These are phyloP conservation scores for Caenorhabditis zanzibari DNA, from an alignment of 2,888 invertebrate genomes.

Conservation along the genomic window DNA sequence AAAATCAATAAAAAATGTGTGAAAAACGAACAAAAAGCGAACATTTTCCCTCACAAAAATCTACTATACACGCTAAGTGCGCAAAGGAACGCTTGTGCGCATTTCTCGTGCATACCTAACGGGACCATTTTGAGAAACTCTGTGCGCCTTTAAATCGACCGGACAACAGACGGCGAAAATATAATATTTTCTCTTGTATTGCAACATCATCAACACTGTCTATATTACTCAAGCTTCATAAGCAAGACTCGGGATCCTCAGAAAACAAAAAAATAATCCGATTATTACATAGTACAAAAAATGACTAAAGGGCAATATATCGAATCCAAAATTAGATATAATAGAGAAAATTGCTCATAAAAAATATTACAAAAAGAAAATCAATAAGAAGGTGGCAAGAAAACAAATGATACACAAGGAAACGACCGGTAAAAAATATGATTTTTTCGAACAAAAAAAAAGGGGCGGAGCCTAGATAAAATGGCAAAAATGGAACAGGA, in stretches of 20 bases:
- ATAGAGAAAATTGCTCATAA: background rate
- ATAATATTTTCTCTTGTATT: too few species aligned
- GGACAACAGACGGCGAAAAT: too few species aligned
- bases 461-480: background rate
- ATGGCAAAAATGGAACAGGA: background rate
- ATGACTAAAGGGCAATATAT: constrained; percentile 5
- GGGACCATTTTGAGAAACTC: too few species aligned
- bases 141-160: too few species aligned
- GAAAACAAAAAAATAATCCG: background rate
- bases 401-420: background rate
- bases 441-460: background rate
- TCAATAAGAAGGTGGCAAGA: background rate
- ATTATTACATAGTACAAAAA: constrained; percentile 20
- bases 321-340: background rate
- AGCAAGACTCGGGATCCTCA: background rate
- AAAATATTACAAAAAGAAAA: background rate
- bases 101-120: too few species aligned
- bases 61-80: too few species aligned
- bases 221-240: constrained; percentile 49
- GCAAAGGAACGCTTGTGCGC: too few species aligned
- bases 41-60: too few species aligned
- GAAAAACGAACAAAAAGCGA: too few species aligned
- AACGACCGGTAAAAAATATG: background rate
- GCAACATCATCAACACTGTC: background rate
- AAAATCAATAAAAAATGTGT: too few species aligned